Percentiles rank a stretch among this genome's conserved stretches.
Evolutionary conservation across 2,888 invertebrate species (phyloP).

Genomic region (Trichopria drosophilae): DNA sequence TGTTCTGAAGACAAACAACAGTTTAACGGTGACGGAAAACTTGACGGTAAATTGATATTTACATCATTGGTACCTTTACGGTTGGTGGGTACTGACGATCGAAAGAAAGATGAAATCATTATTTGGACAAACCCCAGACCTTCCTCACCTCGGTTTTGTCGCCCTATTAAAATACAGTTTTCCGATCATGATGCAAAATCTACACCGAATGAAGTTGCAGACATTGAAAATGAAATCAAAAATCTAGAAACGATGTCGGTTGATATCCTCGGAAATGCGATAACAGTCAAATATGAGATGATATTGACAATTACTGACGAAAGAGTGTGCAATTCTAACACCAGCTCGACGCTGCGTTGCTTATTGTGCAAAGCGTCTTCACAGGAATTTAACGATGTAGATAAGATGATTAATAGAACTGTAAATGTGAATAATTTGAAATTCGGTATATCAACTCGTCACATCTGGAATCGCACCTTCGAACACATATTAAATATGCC

Average conservation of each 20-base stretch:
- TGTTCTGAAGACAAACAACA: slow-evolving; percentile 14
- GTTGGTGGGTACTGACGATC: slow-evolving; percentile 1
- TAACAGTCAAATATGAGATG: slow-evolving; percentile 18
- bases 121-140: slow-evolving; percentile 27
- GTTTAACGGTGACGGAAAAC: neutral
- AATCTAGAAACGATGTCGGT: slow-evolving; percentile 10
- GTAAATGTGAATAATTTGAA: slow-evolving; percentile 10
- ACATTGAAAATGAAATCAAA: slow-evolving; percentile 25
- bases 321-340: slow-evolving; percentile 29
- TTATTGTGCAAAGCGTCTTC: slow-evolving; percentile 31
- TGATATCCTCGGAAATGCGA: slow-evolving; percentile 1
- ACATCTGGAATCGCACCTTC: slow-evolving; percentile 31
- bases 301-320: slow-evolving; percentile 28
- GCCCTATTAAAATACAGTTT: slow-evolving; percentile 10
- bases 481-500: slow-evolving; percentile 27
- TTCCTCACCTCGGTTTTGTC: no score
- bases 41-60: slow-evolving; percentile 3
- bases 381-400: slow-evolving; percentile 30
- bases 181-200: slow-evolving; percentile 10
- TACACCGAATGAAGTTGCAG: slow-evolving; percentile 8
- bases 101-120: slow-evolving; percentile 2
- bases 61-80: slow-evolving; percentile 19
- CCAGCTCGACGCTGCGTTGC: slow-evolving; percentile 28
- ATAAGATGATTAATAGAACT: slow-evolving; percentile 12
- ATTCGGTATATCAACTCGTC: slow-evolving; percentile 26